Evolutionary conservation across 2,113 vertebrate genomes (phyloP), one percentile per base, ranked within the genome.

Genomic region (Delphinus delphis): DNA sequence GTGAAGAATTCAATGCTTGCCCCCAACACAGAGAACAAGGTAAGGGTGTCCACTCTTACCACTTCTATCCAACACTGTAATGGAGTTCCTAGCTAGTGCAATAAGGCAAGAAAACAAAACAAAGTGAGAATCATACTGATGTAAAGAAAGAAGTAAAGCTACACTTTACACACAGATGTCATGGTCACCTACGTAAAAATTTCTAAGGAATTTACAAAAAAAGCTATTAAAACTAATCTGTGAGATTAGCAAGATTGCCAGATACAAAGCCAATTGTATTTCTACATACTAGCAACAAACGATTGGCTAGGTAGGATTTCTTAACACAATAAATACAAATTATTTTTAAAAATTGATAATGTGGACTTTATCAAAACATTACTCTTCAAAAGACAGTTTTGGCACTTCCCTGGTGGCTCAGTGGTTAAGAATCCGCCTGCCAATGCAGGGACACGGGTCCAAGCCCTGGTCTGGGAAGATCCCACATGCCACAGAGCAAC

Each of bases 81-180:
- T 2, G 15, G 28, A 41, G 62, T 7, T 31, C 26, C 26, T 9
- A 3, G 5, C 28, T 1, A 14, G 8, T 0, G 20, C 20, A 95
- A 6, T 6, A 23, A 76, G 41, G 71, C 71, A 44, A 76, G 80
- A 63, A 86, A 47, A 33, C 12, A 60, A 47, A 58, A 21, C 15
- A 60, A 47, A 58, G 36, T 1, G 15, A 77, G 50, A 89, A 21
- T 36, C 44, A 12, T 4, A n/a, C n/a, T 14, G 33, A 73, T 8
- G 21, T 28, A 77, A 63, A 70, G 23, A 53, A 44, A 68, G 38
- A 65, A 50, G 20, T 4, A 17, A 62, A 74, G 23, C 5, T 17
- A 4, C 3, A 41, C 38, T n/a, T 41, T 50, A 10, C 2, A 8
- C 0, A 12, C 12, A 25, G 67, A 47, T 1, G 12, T 3, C 13